These are phyloP conservation scores for Corythucha ciliata DNA, from an alignment of 2,888 invertebrate species.

Conservation along the genomic window DNA sequence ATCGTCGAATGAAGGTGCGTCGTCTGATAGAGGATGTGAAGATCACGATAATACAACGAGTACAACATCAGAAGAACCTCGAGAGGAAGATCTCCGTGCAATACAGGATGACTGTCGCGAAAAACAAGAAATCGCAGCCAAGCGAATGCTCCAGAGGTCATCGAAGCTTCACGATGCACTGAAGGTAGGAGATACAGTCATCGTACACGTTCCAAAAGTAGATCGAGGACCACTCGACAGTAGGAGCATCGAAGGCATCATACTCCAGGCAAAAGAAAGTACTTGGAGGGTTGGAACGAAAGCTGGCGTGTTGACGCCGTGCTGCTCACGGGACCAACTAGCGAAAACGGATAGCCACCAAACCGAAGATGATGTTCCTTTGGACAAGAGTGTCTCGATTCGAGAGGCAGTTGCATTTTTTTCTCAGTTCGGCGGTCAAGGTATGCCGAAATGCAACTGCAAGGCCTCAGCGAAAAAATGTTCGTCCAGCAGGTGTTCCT, in stretches of 20 bases:
- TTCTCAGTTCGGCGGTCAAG: too few species aligned
- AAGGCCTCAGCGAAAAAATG: too few species aligned
- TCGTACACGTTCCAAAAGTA: constrained; percentile 7
- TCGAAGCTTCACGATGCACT: too few species aligned
- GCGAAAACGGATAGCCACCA: neutral
- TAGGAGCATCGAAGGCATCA: constrained; percentile 1
- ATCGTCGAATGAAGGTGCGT: neutral
- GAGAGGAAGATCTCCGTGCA: constrained; percentile 1
- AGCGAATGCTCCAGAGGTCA: too few species aligned
- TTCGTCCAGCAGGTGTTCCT: too few species aligned
- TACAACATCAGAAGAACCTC: too few species aligned
- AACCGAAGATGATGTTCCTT: neutral
- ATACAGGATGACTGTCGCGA: neutral
- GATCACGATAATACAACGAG: too few species aligned
- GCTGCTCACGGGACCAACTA: neutral
- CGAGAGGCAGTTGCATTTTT: too few species aligned
- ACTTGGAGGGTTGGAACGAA: neutral
- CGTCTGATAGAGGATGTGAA: neutral
- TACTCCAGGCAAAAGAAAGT: neutral
- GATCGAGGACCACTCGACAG: too few species aligned
- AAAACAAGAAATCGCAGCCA: neutral
- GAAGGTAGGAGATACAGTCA: constrained; percentile 10
- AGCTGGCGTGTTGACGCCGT: constrained; percentile 4
- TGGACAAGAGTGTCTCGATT: neutral
- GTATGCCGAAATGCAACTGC: too few species aligned